Conservation (phyloP, 1,140 invertebrate genomes). For the Pogonomyrmex californicus region DNA sequence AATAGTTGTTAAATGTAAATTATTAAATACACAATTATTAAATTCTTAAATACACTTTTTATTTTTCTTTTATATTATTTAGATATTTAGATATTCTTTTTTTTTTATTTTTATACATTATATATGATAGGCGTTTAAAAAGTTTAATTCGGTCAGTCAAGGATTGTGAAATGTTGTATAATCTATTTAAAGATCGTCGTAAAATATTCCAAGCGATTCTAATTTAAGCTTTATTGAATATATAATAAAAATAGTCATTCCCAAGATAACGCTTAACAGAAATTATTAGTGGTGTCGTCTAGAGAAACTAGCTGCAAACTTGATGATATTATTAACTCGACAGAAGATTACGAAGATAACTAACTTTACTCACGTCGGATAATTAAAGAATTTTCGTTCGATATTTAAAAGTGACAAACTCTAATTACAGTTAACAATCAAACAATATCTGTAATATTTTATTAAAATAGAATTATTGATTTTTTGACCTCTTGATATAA, state of each 20-base stretch:
- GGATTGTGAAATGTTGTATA: not conserved
- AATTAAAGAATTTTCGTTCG: not conserved
- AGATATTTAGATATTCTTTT: too few relatives aligned
- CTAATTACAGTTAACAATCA: too few relatives aligned
- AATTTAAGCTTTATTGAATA: slow-evolving; percentile 31
- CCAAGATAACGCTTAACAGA: not conserved
- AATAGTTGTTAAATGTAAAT: too few relatives aligned
- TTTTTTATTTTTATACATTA: not conserved
- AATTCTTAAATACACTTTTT: not conserved
- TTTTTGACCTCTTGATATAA: too few relatives aligned
- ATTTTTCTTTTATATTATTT: not conserved
- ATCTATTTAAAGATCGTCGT: slow-evolving; percentile 37
- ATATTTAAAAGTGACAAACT: too few relatives aligned
- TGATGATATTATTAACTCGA: not conserved
- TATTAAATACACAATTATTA: not conserved
- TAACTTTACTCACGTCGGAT: not conserved
- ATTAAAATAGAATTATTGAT: too few relatives aligned
- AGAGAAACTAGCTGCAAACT: not conserved
- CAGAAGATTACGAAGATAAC: not conserved
- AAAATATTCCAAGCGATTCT: slow-evolving; percentile 38
- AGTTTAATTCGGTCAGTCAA: not conserved
- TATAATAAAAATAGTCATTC: not conserved
- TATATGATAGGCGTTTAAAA: too few relatives aligned
- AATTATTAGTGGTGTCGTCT: not conserved
- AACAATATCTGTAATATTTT: too few relatives aligned